A percentile compares a stretch with the other conserved stretches of the same genome.
Evolutionary conservation across 2,888 invertebrate genomes (phyloP).

Genomic region (Brachyopa scutellaris): DNA sequence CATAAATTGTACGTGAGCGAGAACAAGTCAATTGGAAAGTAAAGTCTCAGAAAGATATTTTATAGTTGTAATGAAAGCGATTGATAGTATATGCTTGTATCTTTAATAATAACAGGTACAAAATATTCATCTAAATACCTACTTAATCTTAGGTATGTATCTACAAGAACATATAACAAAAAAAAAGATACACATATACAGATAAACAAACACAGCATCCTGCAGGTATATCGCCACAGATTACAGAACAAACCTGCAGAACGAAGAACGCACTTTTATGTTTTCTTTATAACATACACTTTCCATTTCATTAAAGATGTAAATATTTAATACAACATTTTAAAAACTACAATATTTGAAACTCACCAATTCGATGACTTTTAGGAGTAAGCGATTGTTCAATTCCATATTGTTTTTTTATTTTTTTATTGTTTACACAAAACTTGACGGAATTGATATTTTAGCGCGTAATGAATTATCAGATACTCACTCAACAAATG

Average conservation of each 20-base stretch:
- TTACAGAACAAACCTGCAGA: background rate
- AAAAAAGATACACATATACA: background rate
- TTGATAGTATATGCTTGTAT: background rate
- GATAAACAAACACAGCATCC: slow-evolving; percentile 22
- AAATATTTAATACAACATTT: slow-evolving; percentile 20
- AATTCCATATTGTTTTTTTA: slow-evolving; percentile 76
- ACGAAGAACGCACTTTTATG: slow-evolving; percentile 1
- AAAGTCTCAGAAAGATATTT: background rate
- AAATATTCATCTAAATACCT: background rate
- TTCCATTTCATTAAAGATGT: slow-evolving; percentile 8
- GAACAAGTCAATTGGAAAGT: background rate
- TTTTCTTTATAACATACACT: too few species aligned
- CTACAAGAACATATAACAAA: background rate
- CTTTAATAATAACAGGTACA: too few species aligned
- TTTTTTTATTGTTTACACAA: slow-evolving; percentile 29
- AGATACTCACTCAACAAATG: slow-evolving; percentile 22
- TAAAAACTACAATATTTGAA: too few species aligned
- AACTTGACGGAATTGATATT: background rate
- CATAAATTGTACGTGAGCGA: too few species aligned
- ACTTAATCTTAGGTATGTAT: too few species aligned
- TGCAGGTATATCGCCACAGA: too few species aligned
- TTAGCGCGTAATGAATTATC: background rate
- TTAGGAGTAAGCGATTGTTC: slow-evolving; percentile 80
- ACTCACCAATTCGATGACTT: slow-evolving; percentile 81
- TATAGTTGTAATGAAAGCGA: too few species aligned